Evolutionary conservation across 2,888 invertebrate genomes (phyloP), one percentile per base, ranked within the genome.

Genomic region (Dasysyrphus albostriatus): DNA sequence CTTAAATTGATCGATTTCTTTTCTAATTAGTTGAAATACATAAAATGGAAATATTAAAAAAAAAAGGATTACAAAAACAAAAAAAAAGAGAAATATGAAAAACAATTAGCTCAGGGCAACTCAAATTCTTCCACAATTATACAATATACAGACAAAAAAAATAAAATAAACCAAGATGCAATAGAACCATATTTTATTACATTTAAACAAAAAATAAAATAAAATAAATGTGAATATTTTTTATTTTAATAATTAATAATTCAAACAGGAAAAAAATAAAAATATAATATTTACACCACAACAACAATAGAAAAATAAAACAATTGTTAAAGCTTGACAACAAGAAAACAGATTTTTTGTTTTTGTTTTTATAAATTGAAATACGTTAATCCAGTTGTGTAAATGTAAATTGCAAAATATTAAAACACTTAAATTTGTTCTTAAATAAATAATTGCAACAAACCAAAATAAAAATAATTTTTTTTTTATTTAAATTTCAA

Each of bases 81-180:
- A 85, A 75, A 78, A 80, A 80, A 69, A 76, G 78, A 70, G 67
- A 87, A 88, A 88, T 76, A 88, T 82, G 76, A 88, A 89, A 88
- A 88, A 84, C 82, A 90, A 92, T 92, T 90, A 91, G 92, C 93
- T 93, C 93, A 93, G 93, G 93, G 93, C 92, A 92, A 92, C 92
- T 92, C 92, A 92, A 92, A 92, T 92, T 93, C 93, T 93, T 93
- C 93, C 93, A 93, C 90, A 88, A 82, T 87, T 83, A 88, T 75
- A 88, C 85, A 89, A 83, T 88, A 84, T 74, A 88, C 76, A 88
- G 88, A 88, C 72, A 59, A 88, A 83, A 37, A 34, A 42, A 88
- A 63, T 83, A 78, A 83, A 88, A 88, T 78, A 89, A 88, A 87
- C 83, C 83, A 79, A 88, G 74, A 88, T 88, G 88, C 88, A 88